These are phyloP conservation scores for Spicauda simplicius DNA, from an alignment of 2,888 invertebrate species.

Conservation along the genomic window DNA sequence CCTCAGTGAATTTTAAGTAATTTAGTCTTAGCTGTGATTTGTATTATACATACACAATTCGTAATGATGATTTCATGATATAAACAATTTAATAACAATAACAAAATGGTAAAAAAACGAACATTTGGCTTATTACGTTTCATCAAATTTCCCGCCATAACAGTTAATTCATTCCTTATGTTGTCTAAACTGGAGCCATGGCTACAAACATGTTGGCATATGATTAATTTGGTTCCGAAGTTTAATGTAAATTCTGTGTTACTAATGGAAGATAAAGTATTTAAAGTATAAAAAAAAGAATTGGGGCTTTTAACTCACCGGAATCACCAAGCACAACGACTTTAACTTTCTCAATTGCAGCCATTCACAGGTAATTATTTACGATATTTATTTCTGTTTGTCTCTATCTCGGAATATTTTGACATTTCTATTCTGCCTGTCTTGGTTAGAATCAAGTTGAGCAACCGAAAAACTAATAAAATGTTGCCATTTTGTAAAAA, in stretches of 20 bases:
- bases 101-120: background rate
- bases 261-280: slow-evolving; percentile 36
- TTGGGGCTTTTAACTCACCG: slow-evolving; percentile 79
- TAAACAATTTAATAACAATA: background rate
- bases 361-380: slow-evolving; percentile 85
- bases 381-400: slow-evolving; percentile 48
- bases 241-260: slow-evolving; percentile 21
- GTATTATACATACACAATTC: too few relatives aligned
- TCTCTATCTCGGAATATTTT: slow-evolving; percentile 43
- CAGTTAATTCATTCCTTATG: slow-evolving; percentile 40
- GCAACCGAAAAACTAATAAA: background rate
- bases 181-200: slow-evolving; percentile 60
- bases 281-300: slow-evolving; percentile 48
- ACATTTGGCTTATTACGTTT: background rate
- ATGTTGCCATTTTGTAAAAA: slow-evolving; percentile 13
- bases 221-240: slow-evolving; percentile 48
- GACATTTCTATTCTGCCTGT: slow-evolving; percentile 37
- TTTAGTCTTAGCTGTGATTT: too few relatives aligned
- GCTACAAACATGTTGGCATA: slow-evolving; percentile 67
- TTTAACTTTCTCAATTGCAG: slow-evolving; percentile 94
- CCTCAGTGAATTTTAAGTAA: too few relatives aligned
- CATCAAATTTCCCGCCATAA: slow-evolving; percentile 50
- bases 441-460: slow-evolving; percentile 8
- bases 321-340: slow-evolving; percentile 97
- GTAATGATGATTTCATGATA: too few relatives aligned